Evolutionary conservation across 2,797 vertebrate species (phyloP).

Genomic region (Sebastes baramenuke): DNA sequence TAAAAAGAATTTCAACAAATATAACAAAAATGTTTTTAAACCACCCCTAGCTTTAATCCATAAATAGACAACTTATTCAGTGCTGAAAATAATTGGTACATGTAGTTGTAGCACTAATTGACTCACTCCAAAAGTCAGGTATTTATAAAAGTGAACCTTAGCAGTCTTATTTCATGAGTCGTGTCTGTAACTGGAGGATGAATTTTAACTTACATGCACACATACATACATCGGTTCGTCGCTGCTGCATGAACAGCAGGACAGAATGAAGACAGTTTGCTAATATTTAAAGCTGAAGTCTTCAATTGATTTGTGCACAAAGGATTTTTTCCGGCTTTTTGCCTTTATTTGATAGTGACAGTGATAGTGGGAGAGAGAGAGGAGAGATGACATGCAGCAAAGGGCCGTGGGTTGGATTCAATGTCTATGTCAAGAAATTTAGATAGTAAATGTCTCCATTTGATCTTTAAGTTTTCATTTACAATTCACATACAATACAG

Average conservation of each 20-base stretch:
- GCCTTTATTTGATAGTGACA: no score
- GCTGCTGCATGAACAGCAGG: no score
- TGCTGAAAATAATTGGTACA: neutral
- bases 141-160: neutral
- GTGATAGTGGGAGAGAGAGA: no score
- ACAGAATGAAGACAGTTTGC: neutral
- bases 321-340: no score
- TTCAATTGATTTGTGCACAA: neutral
- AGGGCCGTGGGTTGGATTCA: no score
- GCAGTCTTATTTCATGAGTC: neutral
- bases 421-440: neutral
- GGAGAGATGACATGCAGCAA: no score
- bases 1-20: no score
- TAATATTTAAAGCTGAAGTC: neutral
- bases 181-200: neutral
- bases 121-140: neutral
- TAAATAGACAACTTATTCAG: neutral
- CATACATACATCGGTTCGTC: neutral
- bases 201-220: neutral
- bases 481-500: neutral
- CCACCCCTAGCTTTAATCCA: neutral
- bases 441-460: neutral
- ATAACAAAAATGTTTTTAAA: no score
- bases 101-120: neutral
- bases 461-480: neutral